Evolutionary conservation across 2,797 vertebrate genomes (phyloP), one percentile per base, ranked within the genome.

Genomic region (Dallia pectoralis): DNA sequence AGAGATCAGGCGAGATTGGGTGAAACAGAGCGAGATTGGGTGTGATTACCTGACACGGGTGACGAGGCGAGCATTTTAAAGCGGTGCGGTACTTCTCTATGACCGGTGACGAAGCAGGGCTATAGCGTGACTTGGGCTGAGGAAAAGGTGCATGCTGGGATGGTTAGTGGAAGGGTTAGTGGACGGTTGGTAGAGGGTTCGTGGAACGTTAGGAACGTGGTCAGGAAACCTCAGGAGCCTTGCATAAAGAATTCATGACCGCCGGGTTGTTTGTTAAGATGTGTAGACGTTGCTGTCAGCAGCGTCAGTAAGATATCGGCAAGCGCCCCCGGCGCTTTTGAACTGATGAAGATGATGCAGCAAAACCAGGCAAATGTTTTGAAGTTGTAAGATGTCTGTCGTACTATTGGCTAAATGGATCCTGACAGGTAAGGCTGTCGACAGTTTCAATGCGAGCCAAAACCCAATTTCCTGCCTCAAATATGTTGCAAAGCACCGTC

Each of bases 31-130:
- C 83, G 85, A 88, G 81, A n/a, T n/a, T n/a, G n/a, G 89, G 89
- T 91, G 83, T 74, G 86, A 94, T 95, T 94, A 95, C 92, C 93
- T 94, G 91, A 79, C 84, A 81, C 68, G 88, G 84, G 79, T 73
- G 87, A 85, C 16, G 86, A 82, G 88, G 91, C 90, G 94, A 93
- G 84, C 88, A 87, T 89, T 93, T 89, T 88, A 91, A 87, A 92
- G 87, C 59, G 74, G 88, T 87, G 76, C 47, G 68, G 87, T 91
- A 89, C 89, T 83, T 89, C 89, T 87, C 82, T 85, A 88, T 79
- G 71, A 89, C 89, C 79, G 92, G 88, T 77, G 89, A 77, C 79
- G 91, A 85, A 86, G 87, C 80, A 87, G 88, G 88, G 74, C 81
- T 93, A 90, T 81, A 89, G 74, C 92, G 59, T 86, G 92, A 93